Conservation (phyloP, 2,888 invertebrate species). For the Mycalesis mineus region DNA sequence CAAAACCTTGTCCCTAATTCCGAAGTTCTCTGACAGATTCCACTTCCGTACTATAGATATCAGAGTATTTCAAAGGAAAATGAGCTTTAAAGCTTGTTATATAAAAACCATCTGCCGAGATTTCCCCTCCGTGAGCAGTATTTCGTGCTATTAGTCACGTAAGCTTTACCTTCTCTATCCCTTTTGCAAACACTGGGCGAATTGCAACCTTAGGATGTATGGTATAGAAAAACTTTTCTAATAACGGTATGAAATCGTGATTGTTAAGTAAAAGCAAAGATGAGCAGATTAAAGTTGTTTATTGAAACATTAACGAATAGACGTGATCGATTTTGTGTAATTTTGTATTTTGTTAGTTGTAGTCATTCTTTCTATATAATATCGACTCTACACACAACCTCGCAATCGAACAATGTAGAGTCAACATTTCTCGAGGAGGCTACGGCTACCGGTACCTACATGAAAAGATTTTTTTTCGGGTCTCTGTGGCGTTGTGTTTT, state of each 20-base stretch:
- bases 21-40: not conserved
- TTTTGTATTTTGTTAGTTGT: no score
- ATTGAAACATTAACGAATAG: slow-evolving; percentile 2
- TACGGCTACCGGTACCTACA: no score
- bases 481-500: no score
- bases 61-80: not conserved
- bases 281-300: not conserved
- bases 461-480: no score
- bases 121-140: not conserved
- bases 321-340: not conserved
- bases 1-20: slow-evolving; percentile 1
- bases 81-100: not conserved
- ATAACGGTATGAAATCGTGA: not conserved
- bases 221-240: not conserved
- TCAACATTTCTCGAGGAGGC: no score
- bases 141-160: slow-evolving; percentile 30
- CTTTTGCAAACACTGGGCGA: slow-evolving; percentile 2
- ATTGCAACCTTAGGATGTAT: not conserved
- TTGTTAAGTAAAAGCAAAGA: not conserved
- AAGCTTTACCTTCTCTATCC: slow-evolving; percentile 19
- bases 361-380: no score
- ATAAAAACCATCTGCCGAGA: slow-evolving; percentile 4
- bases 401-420: no score
- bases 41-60: not conserved
- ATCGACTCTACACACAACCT: no score